Conservation (phyloP, 1,140 invertebrate species). For the Acromyrmex charruanus region DNA sequence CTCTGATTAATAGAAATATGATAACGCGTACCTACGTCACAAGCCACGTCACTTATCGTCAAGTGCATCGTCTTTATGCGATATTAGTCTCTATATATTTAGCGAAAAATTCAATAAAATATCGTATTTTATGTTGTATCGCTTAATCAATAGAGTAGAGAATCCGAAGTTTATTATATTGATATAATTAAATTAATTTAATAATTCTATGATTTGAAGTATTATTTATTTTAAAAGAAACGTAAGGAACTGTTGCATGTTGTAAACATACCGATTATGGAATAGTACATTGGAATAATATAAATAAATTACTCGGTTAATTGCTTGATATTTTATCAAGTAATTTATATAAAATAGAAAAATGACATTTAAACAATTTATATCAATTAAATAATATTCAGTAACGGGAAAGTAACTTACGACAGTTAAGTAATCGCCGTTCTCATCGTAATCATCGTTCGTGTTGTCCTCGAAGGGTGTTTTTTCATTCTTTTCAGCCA, state of each 20-base stretch:
- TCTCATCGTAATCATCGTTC: constrained; percentile 55
- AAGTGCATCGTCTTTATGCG: constrained; percentile 46
- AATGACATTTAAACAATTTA: background rate
- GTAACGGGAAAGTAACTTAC: constrained; percentile 54
- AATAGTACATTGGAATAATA: background rate
- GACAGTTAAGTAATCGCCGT: constrained; percentile 64
- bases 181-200: background rate
- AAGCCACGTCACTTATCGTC: constrained; percentile 50
- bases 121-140: background rate
- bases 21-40: constrained; percentile 55
- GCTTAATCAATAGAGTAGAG: background rate
- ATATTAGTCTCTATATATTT: background rate
- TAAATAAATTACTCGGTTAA: background rate
- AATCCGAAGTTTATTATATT: background rate
- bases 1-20: constrained; percentile 49
- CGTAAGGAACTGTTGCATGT: background rate
- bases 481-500: constrained; percentile 69
- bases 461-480: constrained; percentile 54
- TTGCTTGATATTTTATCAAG: background rate
- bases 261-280: background rate
- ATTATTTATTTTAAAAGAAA: background rate
- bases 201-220: background rate
- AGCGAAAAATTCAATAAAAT: background rate
- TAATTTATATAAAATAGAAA: constrained; percentile 8
- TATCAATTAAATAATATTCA: background rate